Evolutionary conservation across 2,888 invertebrate species (phyloP), one percentile per base, ranked within the genome.

Genomic region (Chrysolina oricalcia): DNA sequence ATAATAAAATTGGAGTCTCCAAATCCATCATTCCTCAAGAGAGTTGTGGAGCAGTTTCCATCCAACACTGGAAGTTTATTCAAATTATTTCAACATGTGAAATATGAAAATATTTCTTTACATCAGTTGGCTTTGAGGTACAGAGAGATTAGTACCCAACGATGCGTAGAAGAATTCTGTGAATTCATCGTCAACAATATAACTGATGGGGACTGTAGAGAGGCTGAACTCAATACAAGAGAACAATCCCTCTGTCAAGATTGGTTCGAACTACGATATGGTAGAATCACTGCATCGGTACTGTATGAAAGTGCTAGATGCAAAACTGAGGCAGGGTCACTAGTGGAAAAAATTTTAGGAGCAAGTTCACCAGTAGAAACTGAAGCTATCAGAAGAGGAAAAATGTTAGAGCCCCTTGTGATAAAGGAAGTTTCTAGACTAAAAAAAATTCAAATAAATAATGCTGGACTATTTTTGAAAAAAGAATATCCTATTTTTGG

Each of bases 281-380:
- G 21, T 0, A 73, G 78, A 77, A 81, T 80, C 59, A 81, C 79
- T 56, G 80, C 79, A 46, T 80, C 73, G n/a, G n/a, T n/a, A n/a
- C n/a, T n/a, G n/a, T n/a, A n/a, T n/a, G n/a, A n/a, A n/a, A n/a
- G n/a, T n/a, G n/a, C n/a, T n/a, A n/a, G n/a, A n/a, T n/a, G n/a
- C n/a, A n/a, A n/a, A n/a, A n/a, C n/a, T n/a, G n/a, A n/a, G n/a
- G n/a, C n/a, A n/a, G n/a, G n/a, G n/a, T n/a, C n/a, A n/a, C n/a
- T n/a, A n/a, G n/a, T n/a, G n/a, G n/a, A n/a, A n/a, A n/a, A n/a
- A n/a, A n/a, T n/a, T n/a, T n/a, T n/a, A n/a, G n/a, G n/a, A n/a
- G n/a, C n/a, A n/a, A n/a, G n/a, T n/a, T n/a, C n/a, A n/a, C n/a
- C n/a, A n/a, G n/a, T n/a, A n/a, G n/a, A n/a, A n/a, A n/a, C n/a